A percentile compares a stretch with the other conserved stretches of the same genome.
Evolutionary conservation across 2,797 vertebrate species (phyloP).

Genomic region (Sandelia bainsii): DNA sequence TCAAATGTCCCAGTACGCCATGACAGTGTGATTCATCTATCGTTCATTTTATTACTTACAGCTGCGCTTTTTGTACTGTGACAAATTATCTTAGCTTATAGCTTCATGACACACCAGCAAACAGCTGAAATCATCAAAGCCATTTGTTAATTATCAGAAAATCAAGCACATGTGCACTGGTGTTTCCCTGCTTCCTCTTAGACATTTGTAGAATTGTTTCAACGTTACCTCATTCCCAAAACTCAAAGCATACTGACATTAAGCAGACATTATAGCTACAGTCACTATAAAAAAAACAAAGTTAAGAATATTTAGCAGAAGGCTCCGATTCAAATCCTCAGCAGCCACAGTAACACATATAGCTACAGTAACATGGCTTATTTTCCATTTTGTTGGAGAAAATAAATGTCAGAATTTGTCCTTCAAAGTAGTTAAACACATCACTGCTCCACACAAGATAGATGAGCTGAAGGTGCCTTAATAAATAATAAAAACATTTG

Average conservation of each 20-base stretch:
- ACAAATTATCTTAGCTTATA: neutral
- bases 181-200: neutral
- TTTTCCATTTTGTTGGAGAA: neutral
- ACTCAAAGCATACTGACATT: neutral
- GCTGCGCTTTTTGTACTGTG: neutral
- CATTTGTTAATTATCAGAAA: neutral
- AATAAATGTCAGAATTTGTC: too few relatives aligned
- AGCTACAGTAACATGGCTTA: too few relatives aligned
- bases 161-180: neutral
- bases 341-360: neutral
- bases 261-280: too few relatives aligned
- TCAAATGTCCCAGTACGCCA: neutral
- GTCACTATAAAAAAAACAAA: neutral
- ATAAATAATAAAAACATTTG: constrained; percentile 22
- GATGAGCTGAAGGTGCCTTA: neutral
- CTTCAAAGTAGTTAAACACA: too few relatives aligned
- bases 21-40: neutral
- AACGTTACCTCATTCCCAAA: too few relatives aligned
- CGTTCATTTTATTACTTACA: neutral
- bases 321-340: neutral
- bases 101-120: neutral
- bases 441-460: too few relatives aligned
- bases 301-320: neutral
- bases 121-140: neutral
- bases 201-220: neutral